Conservation (phyloP, 2,113 vertebrate genomes). For the Rhinolophus ferrumequinum region DNA sequence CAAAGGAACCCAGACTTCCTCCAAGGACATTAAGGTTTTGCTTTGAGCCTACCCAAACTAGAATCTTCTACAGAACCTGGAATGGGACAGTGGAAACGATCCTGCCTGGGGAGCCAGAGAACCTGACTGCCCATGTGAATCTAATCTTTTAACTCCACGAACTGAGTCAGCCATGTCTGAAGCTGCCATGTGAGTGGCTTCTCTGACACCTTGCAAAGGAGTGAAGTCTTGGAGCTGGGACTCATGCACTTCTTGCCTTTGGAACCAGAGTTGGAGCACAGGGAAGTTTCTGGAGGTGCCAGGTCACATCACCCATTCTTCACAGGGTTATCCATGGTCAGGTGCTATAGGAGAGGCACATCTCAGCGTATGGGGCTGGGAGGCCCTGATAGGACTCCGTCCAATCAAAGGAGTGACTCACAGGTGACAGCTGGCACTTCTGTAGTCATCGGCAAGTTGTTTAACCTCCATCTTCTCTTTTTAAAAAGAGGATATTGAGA, state of each 20-base stretch:
- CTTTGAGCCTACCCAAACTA: background rate
- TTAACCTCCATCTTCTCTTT: background rate
- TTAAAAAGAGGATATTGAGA: background rate
- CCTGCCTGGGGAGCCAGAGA: background rate
- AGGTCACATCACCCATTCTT: background rate
- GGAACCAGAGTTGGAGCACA: background rate
- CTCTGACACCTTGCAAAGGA: background rate
- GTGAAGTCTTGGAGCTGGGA: background rate
- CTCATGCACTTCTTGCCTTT: background rate
- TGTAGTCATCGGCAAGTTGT: background rate
- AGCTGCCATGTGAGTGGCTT: background rate
- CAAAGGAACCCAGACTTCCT: background rate
- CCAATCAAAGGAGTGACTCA: background rate
- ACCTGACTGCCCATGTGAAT: background rate
- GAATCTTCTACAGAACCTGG: slow-evolving; percentile 33
- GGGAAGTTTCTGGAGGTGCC: background rate
- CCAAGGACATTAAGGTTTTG: background rate
- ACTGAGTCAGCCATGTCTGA: background rate
- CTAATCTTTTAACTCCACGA: background rate
- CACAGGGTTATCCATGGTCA: background rate
- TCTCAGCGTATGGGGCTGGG: background rate
- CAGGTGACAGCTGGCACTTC: background rate
- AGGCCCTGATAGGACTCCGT: background rate
- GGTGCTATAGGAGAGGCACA: background rate
- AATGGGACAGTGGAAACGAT: background rate